These are phyloP conservation scores for Dendrolimus houi DNA, from an alignment of 2,888 invertebrate species.

Conservation along the genomic window DNA sequence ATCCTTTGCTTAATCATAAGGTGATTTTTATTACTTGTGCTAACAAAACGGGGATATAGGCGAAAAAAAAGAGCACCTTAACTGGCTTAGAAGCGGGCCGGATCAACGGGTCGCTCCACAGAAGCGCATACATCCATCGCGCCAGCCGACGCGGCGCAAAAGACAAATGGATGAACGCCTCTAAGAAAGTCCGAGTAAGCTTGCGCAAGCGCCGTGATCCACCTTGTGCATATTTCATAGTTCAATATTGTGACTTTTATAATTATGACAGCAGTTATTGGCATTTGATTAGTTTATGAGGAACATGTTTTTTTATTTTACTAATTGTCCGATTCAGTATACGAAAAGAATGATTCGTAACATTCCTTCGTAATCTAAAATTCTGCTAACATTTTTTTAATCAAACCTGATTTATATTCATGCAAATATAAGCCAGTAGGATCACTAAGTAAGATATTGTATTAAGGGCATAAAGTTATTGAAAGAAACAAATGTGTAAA, in stretches of 20 bases:
- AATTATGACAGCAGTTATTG: too few species aligned
- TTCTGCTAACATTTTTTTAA: too few species aligned
- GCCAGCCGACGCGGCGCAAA: conserved; percentile 67
- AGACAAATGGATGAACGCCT: conserved; percentile 81
- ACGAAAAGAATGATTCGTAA: too few species aligned
- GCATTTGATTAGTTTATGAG: too few species aligned
- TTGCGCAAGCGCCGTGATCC: conserved; percentile 18
- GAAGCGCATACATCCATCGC: conserved; percentile 81
- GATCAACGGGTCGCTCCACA: conserved; percentile 77
- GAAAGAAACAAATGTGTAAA: too few species aligned
- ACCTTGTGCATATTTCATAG: neutral
- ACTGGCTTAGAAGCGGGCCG: conserved; percentile 80
- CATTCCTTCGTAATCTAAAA: too few species aligned
- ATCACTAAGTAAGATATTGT: too few species aligned
- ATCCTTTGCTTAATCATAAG: conserved; percentile 6
- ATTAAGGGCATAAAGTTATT: too few species aligned
- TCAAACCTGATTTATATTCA: too few species aligned
- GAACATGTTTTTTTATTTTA: too few species aligned
- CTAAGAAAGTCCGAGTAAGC: conserved; percentile 87
- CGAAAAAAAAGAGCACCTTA: conserved; percentile 79
- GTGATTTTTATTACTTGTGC: conserved; percentile 34
- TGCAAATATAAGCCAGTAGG: too few species aligned
- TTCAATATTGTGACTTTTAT: neutral
- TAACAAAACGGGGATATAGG: conserved; percentile 57
- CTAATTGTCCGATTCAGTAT: too few species aligned